Evolutionary conservation across 2,113 vertebrate species (phyloP).

Genomic region (Diadophis punctatus): DNA sequence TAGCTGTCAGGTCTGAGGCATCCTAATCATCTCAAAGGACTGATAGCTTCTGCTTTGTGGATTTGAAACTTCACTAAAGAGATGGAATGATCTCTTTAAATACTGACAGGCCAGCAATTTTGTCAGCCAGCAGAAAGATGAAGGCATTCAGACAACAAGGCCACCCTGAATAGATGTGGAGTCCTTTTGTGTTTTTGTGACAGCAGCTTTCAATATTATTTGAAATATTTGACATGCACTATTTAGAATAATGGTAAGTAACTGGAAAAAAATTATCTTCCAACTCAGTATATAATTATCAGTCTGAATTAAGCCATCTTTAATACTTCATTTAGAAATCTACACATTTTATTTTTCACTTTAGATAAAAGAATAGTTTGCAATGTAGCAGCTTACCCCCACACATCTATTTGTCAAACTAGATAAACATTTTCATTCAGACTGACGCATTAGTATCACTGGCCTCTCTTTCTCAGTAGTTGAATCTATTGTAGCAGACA

Average conservation of each 20-base stretch:
- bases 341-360: slow-evolving; percentile 44
- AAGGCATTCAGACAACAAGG: slow-evolving; percentile 59
- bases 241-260: slow-evolving; percentile 64
- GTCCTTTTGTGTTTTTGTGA: slow-evolving; percentile 52
- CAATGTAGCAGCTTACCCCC: slow-evolving; percentile 16
- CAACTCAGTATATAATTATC: slow-evolving; percentile 46
- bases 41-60: slow-evolving; percentile 62
- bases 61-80: slow-evolving; percentile 67
- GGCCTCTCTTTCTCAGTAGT: fast-evolving
- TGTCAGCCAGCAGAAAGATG: slow-evolving; percentile 59
- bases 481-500: background rate
- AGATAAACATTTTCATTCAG: slow-evolving; percentile 18
- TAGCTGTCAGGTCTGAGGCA: slow-evolving; percentile 57
- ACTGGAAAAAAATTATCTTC: slow-evolving; percentile 37
- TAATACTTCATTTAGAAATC: slow-evolving; percentile 53
- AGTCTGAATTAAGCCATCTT: slow-evolving; percentile 42
- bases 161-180: slow-evolving; percentile 34
- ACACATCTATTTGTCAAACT: slow-evolving; percentile 10
- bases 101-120: slow-evolving; percentile 70
- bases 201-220: slow-evolving; percentile 55
- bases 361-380: slow-evolving; percentile 45
- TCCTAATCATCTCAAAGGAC: slow-evolving; percentile 66
- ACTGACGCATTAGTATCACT: background rate
- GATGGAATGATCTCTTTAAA: slow-evolving; percentile 67
- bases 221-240: slow-evolving; percentile 61